These are phyloP conservation scores for Tigriopus japonicus DNA, from an alignment of 1,140 invertebrate genomes.

Conservation along the genomic window DNA sequence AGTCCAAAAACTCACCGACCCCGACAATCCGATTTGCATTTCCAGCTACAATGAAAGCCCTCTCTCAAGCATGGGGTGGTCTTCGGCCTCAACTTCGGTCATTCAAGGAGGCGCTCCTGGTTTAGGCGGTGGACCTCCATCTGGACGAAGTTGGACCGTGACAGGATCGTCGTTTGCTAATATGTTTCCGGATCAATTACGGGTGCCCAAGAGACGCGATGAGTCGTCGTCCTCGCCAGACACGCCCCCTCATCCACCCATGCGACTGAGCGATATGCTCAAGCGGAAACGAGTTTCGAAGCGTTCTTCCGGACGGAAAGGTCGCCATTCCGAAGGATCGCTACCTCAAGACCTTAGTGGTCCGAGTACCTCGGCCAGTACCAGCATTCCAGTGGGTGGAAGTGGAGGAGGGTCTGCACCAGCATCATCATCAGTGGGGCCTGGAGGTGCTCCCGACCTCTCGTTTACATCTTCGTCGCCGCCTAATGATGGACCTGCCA, in stretches of 20 bases:
- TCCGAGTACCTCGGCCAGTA: too few species aligned
- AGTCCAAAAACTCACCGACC: conserved; percentile 52
- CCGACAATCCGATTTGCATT: conserved; percentile 25
- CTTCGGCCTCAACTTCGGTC: conserved; percentile 17
- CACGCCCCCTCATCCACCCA: conserved; percentile 16
- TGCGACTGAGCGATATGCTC: conserved; percentile 21
- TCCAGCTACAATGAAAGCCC: conserved; percentile 19
- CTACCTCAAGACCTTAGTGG: not conserved
- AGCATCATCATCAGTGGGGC: too few species aligned
- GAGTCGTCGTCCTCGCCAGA: conserved; percentile 19
- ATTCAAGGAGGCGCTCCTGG: conserved; percentile 13
- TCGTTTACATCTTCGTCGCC: too few species aligned
- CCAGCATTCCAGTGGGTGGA: too few species aligned
- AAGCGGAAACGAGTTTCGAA: conserved; percentile 20
- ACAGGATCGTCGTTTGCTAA: conserved; percentile 7
- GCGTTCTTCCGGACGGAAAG: conserved; percentile 12
- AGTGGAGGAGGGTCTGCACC: too few species aligned
- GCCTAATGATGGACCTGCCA: too few species aligned
- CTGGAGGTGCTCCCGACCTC: too few species aligned
- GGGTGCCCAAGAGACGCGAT: conserved; percentile 11
- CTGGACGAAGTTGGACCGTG: conserved; percentile 10
- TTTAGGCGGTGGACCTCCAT: not conserved
- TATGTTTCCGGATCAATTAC: conserved; percentile 11
- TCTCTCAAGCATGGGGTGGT: conserved; percentile 35
- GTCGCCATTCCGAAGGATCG: conserved; percentile 2